Conservation (phyloP, 1,140 invertebrate genomes). For the Trialeurodes vaporariorum region DNA sequence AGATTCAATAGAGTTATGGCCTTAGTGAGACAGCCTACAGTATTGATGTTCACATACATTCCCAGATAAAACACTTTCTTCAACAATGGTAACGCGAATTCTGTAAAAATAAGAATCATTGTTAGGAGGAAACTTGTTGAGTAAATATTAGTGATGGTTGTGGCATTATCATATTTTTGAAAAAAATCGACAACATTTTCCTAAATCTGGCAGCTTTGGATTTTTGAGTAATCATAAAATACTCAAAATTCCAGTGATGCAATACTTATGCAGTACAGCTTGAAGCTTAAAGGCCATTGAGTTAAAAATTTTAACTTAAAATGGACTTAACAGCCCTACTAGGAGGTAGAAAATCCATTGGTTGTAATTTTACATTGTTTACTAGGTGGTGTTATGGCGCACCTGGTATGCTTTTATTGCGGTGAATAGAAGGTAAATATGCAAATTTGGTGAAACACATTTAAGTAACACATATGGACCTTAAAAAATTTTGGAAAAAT, state of each 20-base stretch:
- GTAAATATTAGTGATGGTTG: no score
- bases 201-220: background rate
- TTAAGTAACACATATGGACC: no score
- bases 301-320: no score
- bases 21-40: slow-evolving; percentile 61
- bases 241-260: background rate
- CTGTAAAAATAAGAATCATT: slow-evolving; percentile 44
- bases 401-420: no score
- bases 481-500: no score
- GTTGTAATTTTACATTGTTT: no score
- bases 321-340: no score
- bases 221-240: background rate
- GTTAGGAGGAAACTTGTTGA: no score
- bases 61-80: slow-evolving; percentile 72
- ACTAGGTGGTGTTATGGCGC: no score
- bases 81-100: slow-evolving; percentile 64
- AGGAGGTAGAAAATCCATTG: no score
- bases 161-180: background rate
- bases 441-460: no score
- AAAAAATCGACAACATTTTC: background rate
- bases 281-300: background rate
- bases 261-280: background rate
- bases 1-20: slow-evolving; percentile 66
- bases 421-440: no score
- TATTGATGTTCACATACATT: slow-evolving; percentile 63